phyloP scores from a whole-genome alignment of 2,113 vertebrate genomes.

The Neodon shergylaensis region DNA sequence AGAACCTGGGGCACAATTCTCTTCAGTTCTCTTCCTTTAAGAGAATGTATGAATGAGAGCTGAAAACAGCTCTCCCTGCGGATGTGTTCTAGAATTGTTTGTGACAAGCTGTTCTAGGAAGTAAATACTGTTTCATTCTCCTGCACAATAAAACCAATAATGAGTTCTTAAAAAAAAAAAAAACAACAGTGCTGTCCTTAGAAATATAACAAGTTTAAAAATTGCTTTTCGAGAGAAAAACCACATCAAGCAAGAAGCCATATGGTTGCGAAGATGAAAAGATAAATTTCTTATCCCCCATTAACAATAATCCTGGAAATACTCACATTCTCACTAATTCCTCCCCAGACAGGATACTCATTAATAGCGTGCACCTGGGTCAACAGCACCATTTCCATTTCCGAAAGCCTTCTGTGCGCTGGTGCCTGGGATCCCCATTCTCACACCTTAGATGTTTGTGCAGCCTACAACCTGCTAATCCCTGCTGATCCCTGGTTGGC shows the following conservation, averaged over 20 bases:
- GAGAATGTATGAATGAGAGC: not conserved
- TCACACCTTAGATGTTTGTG: constrained; percentile 6
- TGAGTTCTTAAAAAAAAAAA: not conserved
- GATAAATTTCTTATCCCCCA: constrained; percentile 46
- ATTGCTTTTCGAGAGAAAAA: not conserved
- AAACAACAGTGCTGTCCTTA: constrained; percentile 52
- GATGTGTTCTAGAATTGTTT: not conserved
- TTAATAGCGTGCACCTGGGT: constrained; percentile 65
- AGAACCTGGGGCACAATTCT: not conserved
- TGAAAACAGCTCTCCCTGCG: not conserved
- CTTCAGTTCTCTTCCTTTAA: not conserved
- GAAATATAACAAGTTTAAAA: constrained; percentile 45
- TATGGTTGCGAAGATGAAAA: constrained; percentile 52
- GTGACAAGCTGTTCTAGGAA: constrained; percentile 5
- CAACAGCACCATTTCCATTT: constrained; percentile 11
- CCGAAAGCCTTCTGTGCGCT: not conserved
- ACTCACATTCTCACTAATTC: constrained; percentile 52
- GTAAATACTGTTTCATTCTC: constrained; percentile 10
- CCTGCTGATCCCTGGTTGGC: constrained; percentile 27
- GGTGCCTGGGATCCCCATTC: not conserved
- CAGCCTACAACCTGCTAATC: constrained; percentile 49
- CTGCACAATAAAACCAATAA: constrained; percentile 31
- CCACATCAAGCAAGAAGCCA: constrained; percentile 49
- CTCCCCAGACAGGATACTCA: constrained; percentile 38
- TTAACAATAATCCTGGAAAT: constrained; percentile 67